Base-by-base conservation (phyloP, 1,140 invertebrate genomes). In the Amyelois transitella region DNA sequence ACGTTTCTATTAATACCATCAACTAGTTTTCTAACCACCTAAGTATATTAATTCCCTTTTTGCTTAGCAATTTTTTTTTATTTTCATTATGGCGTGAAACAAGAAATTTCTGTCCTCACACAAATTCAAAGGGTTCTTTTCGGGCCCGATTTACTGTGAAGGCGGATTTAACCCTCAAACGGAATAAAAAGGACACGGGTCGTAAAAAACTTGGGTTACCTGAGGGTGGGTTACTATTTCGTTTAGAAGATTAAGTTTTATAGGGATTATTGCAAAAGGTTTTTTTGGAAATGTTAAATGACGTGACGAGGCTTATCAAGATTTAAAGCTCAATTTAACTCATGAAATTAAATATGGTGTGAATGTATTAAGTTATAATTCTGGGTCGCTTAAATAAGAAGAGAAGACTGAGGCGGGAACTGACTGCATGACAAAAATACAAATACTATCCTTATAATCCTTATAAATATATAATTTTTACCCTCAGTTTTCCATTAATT, bases 111-210 rank as follows among this genome's bases (percentile, higher is more conserved):
- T 48, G 50, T 69, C 59, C 55, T 56, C 63, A 22, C 51, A 57
- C 53, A 67, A 66, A 67, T 64, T 69, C 63, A 69, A 76, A 72
- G 57, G 60, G 61, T 72, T 64, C 60, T 59, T 58, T 66, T 44
- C 50, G 52, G 53, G 54, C 57, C 62, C 63, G 66, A 76, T 76
- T 76, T 76, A 72, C 62, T 64, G 68, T 69, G 62, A 76, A 72
- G 73, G 66, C 69, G 64, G 65, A 71, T 73, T 68, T 67, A 62
- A 64, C 70, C 70, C 64, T 68, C 65, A 66, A 63, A 60, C 57
- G 53, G 38, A 56, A 62, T 58, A 43, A 60, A 60, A 66, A 63
- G 60, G 22, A 14, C 14, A 38, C 48, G 53, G 50, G 28, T 64
- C 53, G 60, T 62, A 73, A 73, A 72, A 69, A 73, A 68, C 43